Conservation (phyloP, 2,797 vertebrate species). For the Cyprinella venusta region DNA sequence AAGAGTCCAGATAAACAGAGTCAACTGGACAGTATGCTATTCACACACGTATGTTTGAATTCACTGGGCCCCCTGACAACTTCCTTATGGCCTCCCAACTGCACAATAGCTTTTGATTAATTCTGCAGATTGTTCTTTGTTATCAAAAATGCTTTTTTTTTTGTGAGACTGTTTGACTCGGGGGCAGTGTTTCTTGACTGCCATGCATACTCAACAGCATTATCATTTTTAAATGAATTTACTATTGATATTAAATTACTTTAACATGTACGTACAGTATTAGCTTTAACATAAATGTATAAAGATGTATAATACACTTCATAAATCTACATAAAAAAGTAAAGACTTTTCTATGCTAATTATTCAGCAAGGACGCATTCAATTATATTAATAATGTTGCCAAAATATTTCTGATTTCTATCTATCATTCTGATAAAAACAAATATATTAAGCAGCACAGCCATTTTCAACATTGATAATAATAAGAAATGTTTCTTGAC, state of each 20-base stretch:
- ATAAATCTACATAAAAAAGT: neutral
- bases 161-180: neutral
- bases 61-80: neutral
- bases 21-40: conserved; percentile 32
- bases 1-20: conserved; percentile 23
- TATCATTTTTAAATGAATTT: neutral
- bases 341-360: too few relatives aligned
- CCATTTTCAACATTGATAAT: neutral
- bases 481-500: neutral
- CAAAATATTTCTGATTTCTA: too few relatives aligned
- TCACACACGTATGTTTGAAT: conserved; percentile 29
- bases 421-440: too few relatives aligned
- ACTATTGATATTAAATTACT: neutral
- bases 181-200: neutral
- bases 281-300: too few relatives aligned
- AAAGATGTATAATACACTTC: too few relatives aligned
- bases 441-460: neutral
- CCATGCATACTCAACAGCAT: neutral
- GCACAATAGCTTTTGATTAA: neutral
- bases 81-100: neutral
- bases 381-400: neutral
- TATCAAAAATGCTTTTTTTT: neutral
- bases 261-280: too few relatives aligned
- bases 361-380: neutral
- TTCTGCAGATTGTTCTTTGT: neutral